These are phyloP conservation scores for Drosophila willistoni DNA, from an alignment of 1,140 invertebrate species.

Conservation along the genomic window DNA sequence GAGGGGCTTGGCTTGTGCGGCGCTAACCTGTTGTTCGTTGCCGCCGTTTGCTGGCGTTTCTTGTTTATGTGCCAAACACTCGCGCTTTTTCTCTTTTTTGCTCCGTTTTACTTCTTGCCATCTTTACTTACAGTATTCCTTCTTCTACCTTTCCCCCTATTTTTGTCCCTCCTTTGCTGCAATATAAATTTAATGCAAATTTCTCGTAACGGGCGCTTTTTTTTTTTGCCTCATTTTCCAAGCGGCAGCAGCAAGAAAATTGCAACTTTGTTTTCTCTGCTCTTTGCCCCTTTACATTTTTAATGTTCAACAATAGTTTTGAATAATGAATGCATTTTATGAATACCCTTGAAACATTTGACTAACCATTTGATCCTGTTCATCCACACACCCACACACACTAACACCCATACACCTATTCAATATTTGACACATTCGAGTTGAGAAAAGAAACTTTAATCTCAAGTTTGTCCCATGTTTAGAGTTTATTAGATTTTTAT, in stretches of 20 bases:
- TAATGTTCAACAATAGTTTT: conserved; percentile 72
- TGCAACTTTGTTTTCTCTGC: conserved; percentile 64
- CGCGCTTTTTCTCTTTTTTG: conserved; percentile 32
- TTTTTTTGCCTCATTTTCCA: conserved; percentile 73
- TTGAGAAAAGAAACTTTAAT: conserved; percentile 42
- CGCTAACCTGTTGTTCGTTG: conserved; percentile 73
- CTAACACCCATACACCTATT: conserved; percentile 23
- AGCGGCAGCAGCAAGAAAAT: conserved; percentile 28
- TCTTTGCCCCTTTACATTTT: conserved; percentile 59
- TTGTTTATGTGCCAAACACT: conserved; percentile 77
- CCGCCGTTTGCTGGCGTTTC: conserved; percentile 33
- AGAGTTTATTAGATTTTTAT: conserved; percentile 67
- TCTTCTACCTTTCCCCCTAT: not conserved
- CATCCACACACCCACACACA: conserved; percentile 1
- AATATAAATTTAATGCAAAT: conserved; percentile 70
- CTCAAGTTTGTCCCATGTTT: conserved; percentile 39
- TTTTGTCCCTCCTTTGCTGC: conserved; percentile 13
- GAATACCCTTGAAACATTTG: conserved; percentile 33
- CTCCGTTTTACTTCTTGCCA: not conserved
- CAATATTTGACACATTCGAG: conserved; percentile 66
- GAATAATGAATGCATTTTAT: conserved; percentile 68
- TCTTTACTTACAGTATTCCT: not conserved
- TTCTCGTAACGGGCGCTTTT: conserved; percentile 65
- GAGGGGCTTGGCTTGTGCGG: not conserved
- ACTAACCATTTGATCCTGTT: conserved; percentile 32